Conservation (phyloP, 2,888 invertebrate species). For the Drosophila flavopinicola region DNA sequence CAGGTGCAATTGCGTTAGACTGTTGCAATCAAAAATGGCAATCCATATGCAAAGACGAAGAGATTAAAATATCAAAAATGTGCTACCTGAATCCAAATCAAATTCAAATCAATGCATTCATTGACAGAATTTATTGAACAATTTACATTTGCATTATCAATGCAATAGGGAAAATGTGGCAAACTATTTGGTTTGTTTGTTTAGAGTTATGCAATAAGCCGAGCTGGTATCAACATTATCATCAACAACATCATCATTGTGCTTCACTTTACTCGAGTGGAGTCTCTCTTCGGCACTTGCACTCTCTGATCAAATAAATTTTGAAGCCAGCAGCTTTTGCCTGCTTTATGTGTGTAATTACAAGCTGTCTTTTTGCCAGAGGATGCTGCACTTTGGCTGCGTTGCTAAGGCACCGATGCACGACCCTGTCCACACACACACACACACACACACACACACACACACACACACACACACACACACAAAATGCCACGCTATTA, state of each 20-base stretch:
- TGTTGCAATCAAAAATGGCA: not conserved
- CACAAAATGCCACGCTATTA: conserved; percentile 65
- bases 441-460: not conserved
- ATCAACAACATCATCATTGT: not conserved
- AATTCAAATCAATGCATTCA: conserved; percentile 5
- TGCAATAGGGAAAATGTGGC: not conserved
- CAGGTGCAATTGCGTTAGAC: conserved; percentile 1
- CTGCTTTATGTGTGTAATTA: conserved; percentile 71
- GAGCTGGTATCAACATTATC: too few species aligned
- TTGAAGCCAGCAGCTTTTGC: conserved; percentile 53
- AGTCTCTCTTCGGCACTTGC: not conserved
- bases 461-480: conserved; percentile 10
- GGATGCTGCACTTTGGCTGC: conserved; percentile 21
- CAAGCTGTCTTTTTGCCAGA: conserved; percentile 37
- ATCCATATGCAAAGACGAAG: conserved; percentile 3
- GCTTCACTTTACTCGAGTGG: not conserved
- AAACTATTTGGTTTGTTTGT: not conserved
- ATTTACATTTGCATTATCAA: not conserved
- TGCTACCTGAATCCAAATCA: conserved; percentile 1
- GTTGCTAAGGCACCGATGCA: conserved; percentile 14
- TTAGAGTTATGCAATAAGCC: not conserved
- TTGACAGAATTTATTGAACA: conserved; percentile 17
- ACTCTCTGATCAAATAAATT: conserved; percentile 58
- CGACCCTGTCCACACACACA: not conserved
- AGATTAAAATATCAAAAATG: conserved; percentile 5